Conservation (phyloP, 2,888 invertebrate genomes). For the Panzeria rudis region DNA sequence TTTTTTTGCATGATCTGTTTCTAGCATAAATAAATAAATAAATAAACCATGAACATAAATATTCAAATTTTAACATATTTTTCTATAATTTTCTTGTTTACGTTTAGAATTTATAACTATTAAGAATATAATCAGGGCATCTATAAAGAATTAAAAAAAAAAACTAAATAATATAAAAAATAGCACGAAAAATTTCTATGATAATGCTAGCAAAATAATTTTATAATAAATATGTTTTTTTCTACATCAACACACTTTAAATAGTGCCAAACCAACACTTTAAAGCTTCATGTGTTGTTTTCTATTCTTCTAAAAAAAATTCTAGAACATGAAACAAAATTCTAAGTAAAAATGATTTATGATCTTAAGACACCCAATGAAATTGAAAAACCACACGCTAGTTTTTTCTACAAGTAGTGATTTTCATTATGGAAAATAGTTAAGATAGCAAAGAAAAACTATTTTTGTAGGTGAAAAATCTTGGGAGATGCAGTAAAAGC, state of each 20-base stretch:
- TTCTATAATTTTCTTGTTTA: constrained; percentile 44
- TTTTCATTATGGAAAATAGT: constrained; percentile 16
- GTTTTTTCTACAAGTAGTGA: constrained; percentile 1
- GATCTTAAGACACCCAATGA: constrained; percentile 55
- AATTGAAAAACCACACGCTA: constrained; percentile 67
- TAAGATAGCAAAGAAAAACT: neutral
- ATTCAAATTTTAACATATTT: constrained; percentile 36
- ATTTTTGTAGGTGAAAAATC: constrained; percentile 23
- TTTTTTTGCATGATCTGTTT: constrained; percentile 19
- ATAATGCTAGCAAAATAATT: constrained; percentile 11
- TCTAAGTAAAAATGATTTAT: constrained; percentile 61
- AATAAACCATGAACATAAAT: constrained; percentile 20
- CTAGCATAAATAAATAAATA: neutral
- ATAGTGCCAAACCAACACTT: constrained; percentile 57
- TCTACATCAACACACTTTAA: constrained; percentile 60
- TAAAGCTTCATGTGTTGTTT: constrained; percentile 16
- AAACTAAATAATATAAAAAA: too few relatives aligned
- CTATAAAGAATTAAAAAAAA: neutral
- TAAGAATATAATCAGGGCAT: constrained; percentile 12
- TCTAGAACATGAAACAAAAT: constrained; percentile 50
- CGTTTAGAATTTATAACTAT: constrained; percentile 24
- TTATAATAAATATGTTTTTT: constrained; percentile 11
- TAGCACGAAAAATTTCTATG: neutral
- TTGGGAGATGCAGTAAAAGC: constrained; percentile 1
- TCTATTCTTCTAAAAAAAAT: constrained; percentile 2